A percentile compares a stretch with the other conserved stretches of the same genome.
phyloP scores from a whole-genome alignment of 2,888 invertebrate species.

The Heliconius hortense region DNA sequence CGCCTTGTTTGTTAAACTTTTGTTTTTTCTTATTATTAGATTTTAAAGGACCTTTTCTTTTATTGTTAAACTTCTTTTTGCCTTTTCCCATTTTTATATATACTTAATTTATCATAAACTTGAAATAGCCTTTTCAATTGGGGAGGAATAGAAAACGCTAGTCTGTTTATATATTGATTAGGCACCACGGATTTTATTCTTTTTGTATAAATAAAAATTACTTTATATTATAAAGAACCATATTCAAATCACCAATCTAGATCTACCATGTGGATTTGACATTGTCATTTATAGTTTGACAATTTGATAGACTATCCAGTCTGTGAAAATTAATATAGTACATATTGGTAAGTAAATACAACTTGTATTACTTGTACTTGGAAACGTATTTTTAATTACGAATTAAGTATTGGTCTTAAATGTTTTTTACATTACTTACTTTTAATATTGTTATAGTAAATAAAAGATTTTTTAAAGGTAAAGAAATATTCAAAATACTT shows the following conservation, averaged over 20 bases:
- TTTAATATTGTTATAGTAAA: no score
- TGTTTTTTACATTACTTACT: no score
- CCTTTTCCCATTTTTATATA: slow-evolving; percentile 58
- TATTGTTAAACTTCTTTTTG: slow-evolving; percentile 53
- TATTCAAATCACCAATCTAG: not conserved
- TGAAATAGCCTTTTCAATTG: not conserved
- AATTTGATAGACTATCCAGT: no score
- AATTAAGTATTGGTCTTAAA: no score
- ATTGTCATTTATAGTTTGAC: not conserved
- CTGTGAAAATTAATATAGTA: no score
- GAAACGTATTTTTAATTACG: no score
- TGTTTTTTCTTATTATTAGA: slow-evolving; percentile 57
- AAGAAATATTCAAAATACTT: no score
- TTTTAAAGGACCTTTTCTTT: slow-evolving; percentile 55
- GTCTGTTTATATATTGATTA: not conserved
- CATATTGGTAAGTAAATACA: no score
- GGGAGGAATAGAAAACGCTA: not conserved
- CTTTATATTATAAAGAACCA: not conserved
- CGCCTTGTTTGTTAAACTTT: slow-evolving; percentile 54
- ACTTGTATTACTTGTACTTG: no score
- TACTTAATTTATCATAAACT: not conserved
- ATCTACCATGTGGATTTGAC: slow-evolving; percentile 9
- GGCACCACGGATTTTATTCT: not conserved
- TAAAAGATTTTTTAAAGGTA: no score
- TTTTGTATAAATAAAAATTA: not conserved